Base-by-base conservation (phyloP, 2,113 vertebrate genomes). In the Hystrix cristata region DNA sequence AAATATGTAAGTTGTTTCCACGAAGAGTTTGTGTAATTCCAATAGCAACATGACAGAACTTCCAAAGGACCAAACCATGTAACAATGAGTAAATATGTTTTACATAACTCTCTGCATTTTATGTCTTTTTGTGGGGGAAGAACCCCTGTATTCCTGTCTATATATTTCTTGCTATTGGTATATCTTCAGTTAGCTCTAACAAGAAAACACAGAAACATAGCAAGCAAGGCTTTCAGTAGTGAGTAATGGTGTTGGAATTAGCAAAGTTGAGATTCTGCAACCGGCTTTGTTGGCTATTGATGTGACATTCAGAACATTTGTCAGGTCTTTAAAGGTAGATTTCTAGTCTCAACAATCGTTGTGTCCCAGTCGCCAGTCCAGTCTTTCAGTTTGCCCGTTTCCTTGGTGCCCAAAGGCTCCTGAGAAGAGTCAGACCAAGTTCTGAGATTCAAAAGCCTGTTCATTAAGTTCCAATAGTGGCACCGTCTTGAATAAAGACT, bases 391-490 rank as follows among this genome's bases (percentile, higher is more conserved):
- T 29, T 4, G 34, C 7, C n/a, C 31, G 72, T 88, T 29, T 76
- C 51, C 59, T 90, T 46, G 74, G 74, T 53, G 67, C 87, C 94
- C 83, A 51, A 87, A 51, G 55, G 43, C n/a, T 83, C 67, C 93
- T 7, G 21, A 62, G 67, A 90, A 92, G 46, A 65, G 15, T 67
- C 38, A 87, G 11, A 21, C 90, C 34, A 72, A 43, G 46, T 29
- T 64, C 57, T 74, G 67, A 21, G 2, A 80, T 74, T 87, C 94
- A 87, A 67, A 95, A 89, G 65, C 48, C 72, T 91, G 25, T 79
- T 85, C 60, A 79, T 46, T n/a, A 53, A 87, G 59, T 91, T 91
- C 86, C 60, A 91, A 53, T 14, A 27, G 76, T 5, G 23, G 87
- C 21, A 10, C 78, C 67, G 31, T 85, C 76, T 90, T 64, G 8